Evolutionary conservation across 1,140 invertebrate genomes (phyloP).

Genomic region (Globodera rostochiensis): DNA sequence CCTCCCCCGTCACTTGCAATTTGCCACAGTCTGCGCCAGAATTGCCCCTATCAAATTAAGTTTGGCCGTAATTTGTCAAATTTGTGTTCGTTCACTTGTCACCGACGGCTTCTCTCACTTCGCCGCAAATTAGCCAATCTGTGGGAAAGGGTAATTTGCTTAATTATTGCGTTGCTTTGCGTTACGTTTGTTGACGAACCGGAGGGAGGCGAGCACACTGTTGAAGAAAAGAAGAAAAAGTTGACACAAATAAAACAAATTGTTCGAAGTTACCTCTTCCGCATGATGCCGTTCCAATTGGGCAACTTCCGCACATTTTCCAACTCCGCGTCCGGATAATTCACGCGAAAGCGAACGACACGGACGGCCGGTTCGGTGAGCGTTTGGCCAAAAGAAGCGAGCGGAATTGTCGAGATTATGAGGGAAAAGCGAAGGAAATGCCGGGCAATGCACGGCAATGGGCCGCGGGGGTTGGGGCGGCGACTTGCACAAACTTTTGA

Average conservation of each 20-base stretch:
- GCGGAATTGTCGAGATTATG: not conserved
- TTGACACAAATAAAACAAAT: not conserved
- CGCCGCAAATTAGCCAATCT: conserved; percentile 54
- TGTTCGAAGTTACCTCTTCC: conserved; percentile 45
- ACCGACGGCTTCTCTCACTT: conserved; percentile 36
- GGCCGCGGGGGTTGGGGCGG: no score
- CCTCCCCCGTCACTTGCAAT: conserved; percentile 64
- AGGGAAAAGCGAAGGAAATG: not conserved
- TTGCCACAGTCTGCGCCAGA: conserved; percentile 60
- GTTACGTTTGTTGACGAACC: conserved; percentile 65
- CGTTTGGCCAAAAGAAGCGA: not conserved
- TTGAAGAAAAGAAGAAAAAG: not conserved
- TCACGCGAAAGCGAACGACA: conserved; percentile 46
- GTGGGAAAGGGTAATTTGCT: no score
- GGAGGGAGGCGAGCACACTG: conserved; percentile 59
- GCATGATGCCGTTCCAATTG: conserved; percentile 58
- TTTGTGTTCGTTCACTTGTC: conserved; percentile 22
- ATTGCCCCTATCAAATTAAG: not conserved
- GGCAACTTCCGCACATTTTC: conserved; percentile 39
- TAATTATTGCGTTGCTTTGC: conserved; percentile 9
- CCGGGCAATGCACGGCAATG: not conserved
- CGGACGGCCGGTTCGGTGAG: conserved; percentile 44
- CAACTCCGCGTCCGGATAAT: conserved; percentile 47
- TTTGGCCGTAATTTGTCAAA: not conserved
- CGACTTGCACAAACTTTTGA: not conserved